Evolutionary conservation across 2,888 invertebrate species (phyloP).

Genomic region (Drosophila diplacantha): DNA sequence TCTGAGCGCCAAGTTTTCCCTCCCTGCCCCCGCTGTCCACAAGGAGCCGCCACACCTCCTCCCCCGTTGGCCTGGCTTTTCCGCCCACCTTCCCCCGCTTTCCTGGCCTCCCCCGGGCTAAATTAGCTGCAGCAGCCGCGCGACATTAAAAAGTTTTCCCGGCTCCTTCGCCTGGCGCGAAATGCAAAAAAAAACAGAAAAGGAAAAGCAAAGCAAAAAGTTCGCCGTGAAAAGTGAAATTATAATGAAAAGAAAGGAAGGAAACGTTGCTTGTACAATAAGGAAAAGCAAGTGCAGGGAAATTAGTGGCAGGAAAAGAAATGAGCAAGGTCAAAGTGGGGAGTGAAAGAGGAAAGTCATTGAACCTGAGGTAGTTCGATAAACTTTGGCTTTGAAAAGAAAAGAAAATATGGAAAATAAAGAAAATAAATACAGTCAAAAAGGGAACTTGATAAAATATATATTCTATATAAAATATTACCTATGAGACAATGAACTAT

Average conservation of each 20-base stretch:
- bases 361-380: conserved; percentile 41
- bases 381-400: background rate
- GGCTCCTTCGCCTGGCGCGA: conserved; percentile 22
- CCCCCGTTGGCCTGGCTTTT: no score
- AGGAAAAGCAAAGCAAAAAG: conserved; percentile 47
- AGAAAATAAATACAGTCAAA: background rate
- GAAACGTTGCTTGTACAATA: conserved; percentile 21
- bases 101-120: conserved; percentile 31
- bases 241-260: conserved; percentile 50
- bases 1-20: conserved; percentile 60
- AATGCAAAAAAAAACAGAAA: conserved; percentile 32
- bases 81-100: background rate
- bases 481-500: background rate
- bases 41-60: background rate
- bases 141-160: conserved; percentile 69
- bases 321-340: conserved; percentile 37
- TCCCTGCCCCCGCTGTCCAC: background rate
- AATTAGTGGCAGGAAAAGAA: conserved; percentile 40
- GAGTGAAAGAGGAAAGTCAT: conserved; percentile 20
- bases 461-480: no score
- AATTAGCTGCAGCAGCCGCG: conserved; percentile 57
- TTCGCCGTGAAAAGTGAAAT: conserved; percentile 68
- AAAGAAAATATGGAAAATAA: background rate
- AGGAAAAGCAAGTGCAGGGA: conserved; percentile 27
- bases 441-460: background rate